A percentile compares a stretch with the other conserved stretches of the same genome.
phyloP scores from a whole-genome alignment of 2,113 vertebrate species.

The Ciconia stormi region DNA sequence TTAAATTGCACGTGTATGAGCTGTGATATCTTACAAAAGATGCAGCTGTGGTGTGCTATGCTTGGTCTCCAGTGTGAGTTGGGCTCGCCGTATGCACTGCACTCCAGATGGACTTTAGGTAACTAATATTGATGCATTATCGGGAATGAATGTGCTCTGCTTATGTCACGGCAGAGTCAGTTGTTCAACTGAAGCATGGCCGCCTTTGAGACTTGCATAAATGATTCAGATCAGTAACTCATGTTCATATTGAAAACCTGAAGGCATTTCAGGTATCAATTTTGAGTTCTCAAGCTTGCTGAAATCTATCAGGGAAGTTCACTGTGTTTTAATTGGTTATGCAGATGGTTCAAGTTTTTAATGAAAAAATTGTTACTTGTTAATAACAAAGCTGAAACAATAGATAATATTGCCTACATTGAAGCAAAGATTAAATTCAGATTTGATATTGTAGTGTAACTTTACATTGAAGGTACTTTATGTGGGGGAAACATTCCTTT shows the following conservation, averaged over 20 bases:
- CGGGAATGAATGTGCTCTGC: neutral
- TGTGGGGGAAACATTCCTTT: neutral
- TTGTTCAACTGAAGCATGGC: accelerated
- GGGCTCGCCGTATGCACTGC: accelerated
- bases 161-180: neutral
- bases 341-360: neutral
- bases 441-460: neutral
- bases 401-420: neutral
- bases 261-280: neutral
- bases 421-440: neutral
- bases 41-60: neutral
- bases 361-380: neutral
- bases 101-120: accelerated
- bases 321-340: neutral
- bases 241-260: neutral
- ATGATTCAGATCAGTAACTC: neutral
- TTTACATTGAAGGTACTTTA: neutral
- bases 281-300: neutral
- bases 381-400: neutral
- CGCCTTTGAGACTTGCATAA: neutral
- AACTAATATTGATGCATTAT: accelerated
- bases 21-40: neutral
- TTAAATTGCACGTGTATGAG: neutral
- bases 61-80: neutral
- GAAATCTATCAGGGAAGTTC: neutral